phyloP scores from a whole-genome alignment of 2,113 vertebrate species.

The Podarcis muralis region DNA sequence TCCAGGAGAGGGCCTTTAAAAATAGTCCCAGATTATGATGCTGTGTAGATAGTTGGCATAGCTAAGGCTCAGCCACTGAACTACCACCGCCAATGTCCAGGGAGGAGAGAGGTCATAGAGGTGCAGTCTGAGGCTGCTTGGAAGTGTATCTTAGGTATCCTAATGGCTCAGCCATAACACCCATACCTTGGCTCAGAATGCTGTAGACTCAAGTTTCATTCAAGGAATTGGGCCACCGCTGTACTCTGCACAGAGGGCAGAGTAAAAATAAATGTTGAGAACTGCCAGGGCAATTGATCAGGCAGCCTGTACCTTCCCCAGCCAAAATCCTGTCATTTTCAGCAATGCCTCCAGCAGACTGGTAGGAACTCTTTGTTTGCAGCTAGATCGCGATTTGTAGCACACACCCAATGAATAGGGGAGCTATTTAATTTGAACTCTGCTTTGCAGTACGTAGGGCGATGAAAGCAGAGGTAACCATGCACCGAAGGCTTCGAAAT shows the following conservation, averaged over 20 bases:
- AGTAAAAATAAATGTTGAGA: conserved; percentile 25
- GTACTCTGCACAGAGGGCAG: conserved; percentile 1
- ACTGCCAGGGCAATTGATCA: neutral
- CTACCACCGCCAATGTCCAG: neutral
- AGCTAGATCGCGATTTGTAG: conserved; percentile 6
- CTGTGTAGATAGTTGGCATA: neutral
- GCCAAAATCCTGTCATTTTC: conserved; percentile 27
- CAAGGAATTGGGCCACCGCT: conserved; percentile 29
- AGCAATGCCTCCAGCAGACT: conserved; percentile 1
- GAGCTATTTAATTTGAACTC: conserved; percentile 38
- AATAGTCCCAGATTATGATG: conserved; percentile 16
- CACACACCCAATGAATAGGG: conserved; percentile 13
- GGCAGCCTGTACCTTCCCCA: conserved; percentile 25
- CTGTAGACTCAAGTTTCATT: conserved; percentile 45
- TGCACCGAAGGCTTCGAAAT: conserved; percentile 40
- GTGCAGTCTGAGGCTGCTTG: conserved; percentile 7
- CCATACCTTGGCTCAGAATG: conserved; percentile 39
- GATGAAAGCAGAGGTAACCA: conserved; percentile 48
- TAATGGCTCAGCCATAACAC: conserved; percentile 17
- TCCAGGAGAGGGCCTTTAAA: neutral
- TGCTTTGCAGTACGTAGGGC: conserved; percentile 32
- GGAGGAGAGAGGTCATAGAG: conserved; percentile 34
- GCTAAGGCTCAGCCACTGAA: conserved; percentile 12
- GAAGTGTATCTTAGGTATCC: conserved; percentile 32
- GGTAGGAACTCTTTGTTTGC: conserved; percentile 42